These are phyloP conservation scores for Enteromius mattozi DNA, from an alignment of 2,797 vertebrate species.

Conservation along the genomic window DNA sequence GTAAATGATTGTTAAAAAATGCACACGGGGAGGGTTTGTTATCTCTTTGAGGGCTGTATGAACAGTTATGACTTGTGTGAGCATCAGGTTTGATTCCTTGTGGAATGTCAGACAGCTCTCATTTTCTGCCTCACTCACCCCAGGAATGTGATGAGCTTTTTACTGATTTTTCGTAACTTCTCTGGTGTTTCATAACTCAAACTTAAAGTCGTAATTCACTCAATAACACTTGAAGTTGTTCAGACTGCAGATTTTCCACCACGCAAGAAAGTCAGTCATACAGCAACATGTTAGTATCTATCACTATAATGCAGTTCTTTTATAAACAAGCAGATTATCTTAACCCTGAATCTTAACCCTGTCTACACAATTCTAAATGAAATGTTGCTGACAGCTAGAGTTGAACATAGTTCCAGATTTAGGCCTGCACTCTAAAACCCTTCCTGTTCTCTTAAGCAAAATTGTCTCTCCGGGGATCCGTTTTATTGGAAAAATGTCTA, in stretches of 20 bases:
- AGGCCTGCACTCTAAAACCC: constrained; percentile 4
- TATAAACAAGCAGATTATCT: background rate
- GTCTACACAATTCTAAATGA: constrained; percentile 6
- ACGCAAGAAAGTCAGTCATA: background rate
- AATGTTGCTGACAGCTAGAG: constrained; percentile 6
- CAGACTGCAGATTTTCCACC: background rate
- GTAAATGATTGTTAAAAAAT: background rate
- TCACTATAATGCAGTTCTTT: background rate
- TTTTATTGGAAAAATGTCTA: constrained; percentile 50
- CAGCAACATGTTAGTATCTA: background rate
- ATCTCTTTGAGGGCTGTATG: constrained; percentile 23
- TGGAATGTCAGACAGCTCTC: constrained; percentile 31
- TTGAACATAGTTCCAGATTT: constrained; percentile 21
- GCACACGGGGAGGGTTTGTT: constrained; percentile 5
- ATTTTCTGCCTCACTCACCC: constrained; percentile 43
- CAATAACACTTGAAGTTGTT: background rate
- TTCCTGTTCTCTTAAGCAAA: constrained; percentile 21
- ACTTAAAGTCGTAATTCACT: background rate
- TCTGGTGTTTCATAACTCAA: constrained; percentile 9
- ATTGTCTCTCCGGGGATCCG: constrained; percentile 8
- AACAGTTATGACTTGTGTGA: constrained; percentile 29
- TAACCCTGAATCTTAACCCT: background rate
- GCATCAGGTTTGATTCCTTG: constrained; percentile 19
- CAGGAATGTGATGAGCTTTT: constrained; percentile 49
- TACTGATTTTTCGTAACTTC: background rate